These are phyloP conservation scores for Eupithecia centaureata DNA, from an alignment of 2,888 invertebrate genomes.

Conservation along the genomic window DNA sequence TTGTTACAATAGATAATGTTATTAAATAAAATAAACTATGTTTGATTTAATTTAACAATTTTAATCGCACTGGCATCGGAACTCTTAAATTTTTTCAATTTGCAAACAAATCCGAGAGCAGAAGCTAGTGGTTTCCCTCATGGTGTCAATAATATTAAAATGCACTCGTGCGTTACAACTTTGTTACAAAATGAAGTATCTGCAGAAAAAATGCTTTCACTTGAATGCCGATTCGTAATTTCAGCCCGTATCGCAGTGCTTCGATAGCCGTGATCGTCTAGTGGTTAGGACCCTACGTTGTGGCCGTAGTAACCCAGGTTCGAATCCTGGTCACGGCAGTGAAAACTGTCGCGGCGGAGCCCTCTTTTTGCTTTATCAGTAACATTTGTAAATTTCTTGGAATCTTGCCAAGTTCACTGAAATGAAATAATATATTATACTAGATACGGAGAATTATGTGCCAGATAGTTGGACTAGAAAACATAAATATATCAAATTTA, in stretches of 20 bases:
- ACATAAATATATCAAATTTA: constrained; percentile 36
- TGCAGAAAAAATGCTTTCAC: constrained; percentile 14
- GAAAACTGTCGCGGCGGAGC: constrained; percentile 68
- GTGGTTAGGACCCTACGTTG: constrained; percentile 91
- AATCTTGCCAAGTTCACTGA: constrained; percentile 34
- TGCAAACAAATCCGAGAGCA: neutral
- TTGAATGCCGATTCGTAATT: constrained; percentile 23
- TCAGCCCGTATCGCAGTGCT: constrained; percentile 32
- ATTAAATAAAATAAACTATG: too few species aligned
- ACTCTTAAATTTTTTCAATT: neutral
- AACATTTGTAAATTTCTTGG: constrained; percentile 27
- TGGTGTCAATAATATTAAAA: constrained; percentile 2
- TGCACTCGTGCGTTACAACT: constrained; percentile 30
- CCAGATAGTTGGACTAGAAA: constrained; percentile 29
- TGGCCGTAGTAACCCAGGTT: constrained; percentile 91
- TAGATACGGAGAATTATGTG: constrained; percentile 28
- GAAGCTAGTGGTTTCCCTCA: neutral
- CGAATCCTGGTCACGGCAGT: constrained; percentile 85
- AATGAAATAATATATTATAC: constrained; percentile 12
- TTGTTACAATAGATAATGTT: neutral
- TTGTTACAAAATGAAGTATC: constrained; percentile 9
- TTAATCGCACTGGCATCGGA: too few species aligned
- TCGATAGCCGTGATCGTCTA: constrained; percentile 85
- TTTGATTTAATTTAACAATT: too few species aligned
- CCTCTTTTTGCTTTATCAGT: constrained; percentile 29